Base-by-base conservation (phyloP, 2,797 vertebrate genomes). In the Serranus cabrilla region DNA sequence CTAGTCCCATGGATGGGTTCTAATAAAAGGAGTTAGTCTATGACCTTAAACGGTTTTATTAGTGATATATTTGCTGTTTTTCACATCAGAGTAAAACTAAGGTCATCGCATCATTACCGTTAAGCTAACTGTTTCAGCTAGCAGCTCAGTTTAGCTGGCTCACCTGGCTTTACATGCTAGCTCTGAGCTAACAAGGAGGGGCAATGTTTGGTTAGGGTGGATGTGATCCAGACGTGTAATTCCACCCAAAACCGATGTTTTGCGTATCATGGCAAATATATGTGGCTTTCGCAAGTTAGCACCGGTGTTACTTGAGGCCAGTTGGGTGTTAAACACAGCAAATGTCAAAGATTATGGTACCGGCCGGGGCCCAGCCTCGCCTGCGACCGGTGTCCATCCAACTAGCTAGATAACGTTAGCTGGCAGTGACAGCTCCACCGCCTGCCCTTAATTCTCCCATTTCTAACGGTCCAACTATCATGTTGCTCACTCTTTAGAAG, bases 171-270 rank as follows among this genome's bases (percentile, higher is more conserved):
- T 56, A 50, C 74, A 54, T 25, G 84, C 80, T 85, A 87, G 75
- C 80, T 39, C 1, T 43, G 16, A 1, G 84, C 85, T 82, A 91
- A 73, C 85, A 83, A 92, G 90, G 87, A 91, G 90, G 86, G 91
- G 86, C 88, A 80, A 34, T 64, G 72, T 80, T 81, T 81, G 81
- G 61, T 64, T 54, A 60, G 65, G 76, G 67, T 72, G 81, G 79
- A 74, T 61, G 59, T 77, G 57, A 34, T 75, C 34, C 52, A 21
- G 39, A 11, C 55, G n/a, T 12, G 21, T 17, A 39, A 39, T 45
- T 60, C 14, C 49, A 17, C 20, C 34, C 11, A 52, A 81, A 34
- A 27, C 23, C 7, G 3, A 43, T 0, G 2, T 50, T 63, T 75
- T 14, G 12, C 4, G 1, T 4, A 25, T 3, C 27, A 23, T 25